Evolutionary conservation across 1,140 invertebrate species (phyloP), one percentile per base, ranked within the genome.

Genomic region (Lucilia sericata): DNA sequence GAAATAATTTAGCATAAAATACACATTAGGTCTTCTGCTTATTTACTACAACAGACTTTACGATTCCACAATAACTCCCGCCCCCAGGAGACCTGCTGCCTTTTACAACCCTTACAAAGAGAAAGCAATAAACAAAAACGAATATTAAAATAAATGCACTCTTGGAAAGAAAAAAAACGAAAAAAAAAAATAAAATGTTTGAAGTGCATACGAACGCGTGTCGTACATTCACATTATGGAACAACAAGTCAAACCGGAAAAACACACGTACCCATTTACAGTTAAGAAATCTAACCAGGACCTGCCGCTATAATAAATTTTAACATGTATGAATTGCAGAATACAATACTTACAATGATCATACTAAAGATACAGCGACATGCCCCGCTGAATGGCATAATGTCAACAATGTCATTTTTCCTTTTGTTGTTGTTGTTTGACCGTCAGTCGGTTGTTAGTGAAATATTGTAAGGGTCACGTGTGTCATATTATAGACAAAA

Each of bases 401-500:
- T 70, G 60, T 70, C 60, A 70, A 70, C 60, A 70, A 70, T 70
- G 19, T 70, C 60, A 70, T 70, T 70, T 70, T 19, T n/a, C 10
- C 60, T 21, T 21, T n/a, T n/a, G n/a, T n/a, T n/a, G n/a, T n/a
- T n/a, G n/a, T 70, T 70, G 60, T 70, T 21, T 70, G 60, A 70
- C 60, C 60, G n/a, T 5, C 60, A 13, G n/a, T n/a, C 60, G n/a
- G 3, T 70, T 17, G 13, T 13, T 51, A 51, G 49, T 51, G 49
- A 70, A 21, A 21, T 19, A 70, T 21, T 70, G 60, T 70, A 21
- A 70, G 60, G 60, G 60, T 70, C 60, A 70, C 60, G 60, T 70
- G 60, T 21, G 60, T 70, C 60, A 70, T 70, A 70, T 70, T 70
- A 70, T 70, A 70, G 60, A 70, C 60, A 70, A 70, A 70, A 70